Base-by-base conservation (phyloP, 2,888 invertebrate genomes). In the Drosophila yooni region DNA sequence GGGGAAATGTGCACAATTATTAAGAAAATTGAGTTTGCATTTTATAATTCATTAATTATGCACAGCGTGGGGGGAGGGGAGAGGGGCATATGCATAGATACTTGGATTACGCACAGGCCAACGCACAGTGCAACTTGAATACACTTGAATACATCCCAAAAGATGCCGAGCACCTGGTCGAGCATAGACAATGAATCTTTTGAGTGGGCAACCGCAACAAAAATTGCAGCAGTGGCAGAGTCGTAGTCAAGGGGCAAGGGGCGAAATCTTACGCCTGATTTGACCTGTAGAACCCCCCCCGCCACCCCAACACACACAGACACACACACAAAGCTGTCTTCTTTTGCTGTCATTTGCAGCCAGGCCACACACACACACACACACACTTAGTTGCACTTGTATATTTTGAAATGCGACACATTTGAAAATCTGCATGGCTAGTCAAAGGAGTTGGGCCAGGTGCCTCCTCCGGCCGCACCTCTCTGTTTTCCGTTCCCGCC, bases 11-110 rank as follows among this genome's bases (percentile, higher is more conserved):
- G 82, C 90, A 78, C 64, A 78, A 80, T 73, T 87, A 85, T 90
- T 75, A 68, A 70, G 54, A 54, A 84, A 88, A 88, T 81, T 82
- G 70, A 60, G 75, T 64, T 80, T 87, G 88, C 88, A 90, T 91
- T 91, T 91, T 89, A 90, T 91, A 90, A 81, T 90, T 89, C 75
- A 91, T 91, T 91, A 91, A 91, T 90, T 91, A 90, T 91, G 91
- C 89, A 90, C 81, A 82, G 51, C 71, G 21, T 1, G 27, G 59
- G 50, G 65, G 50, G 46, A 70, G 40, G 56, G 48, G 54, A n/a
- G 18, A 6, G 5, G 18, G 50, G 43, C 48, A 6, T 29, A 51
- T 6, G n/a, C n/a, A 51, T 52, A 21, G 31, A n/a, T 56, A 27
- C 36, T 54, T 38, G 51, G 74, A 89, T 90, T 89, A 89, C 90